Evolutionary conservation across 2,113 vertebrate genomes (phyloP), one percentile per base, ranked within the genome.

Genomic region (Phocoena phocoena): DNA sequence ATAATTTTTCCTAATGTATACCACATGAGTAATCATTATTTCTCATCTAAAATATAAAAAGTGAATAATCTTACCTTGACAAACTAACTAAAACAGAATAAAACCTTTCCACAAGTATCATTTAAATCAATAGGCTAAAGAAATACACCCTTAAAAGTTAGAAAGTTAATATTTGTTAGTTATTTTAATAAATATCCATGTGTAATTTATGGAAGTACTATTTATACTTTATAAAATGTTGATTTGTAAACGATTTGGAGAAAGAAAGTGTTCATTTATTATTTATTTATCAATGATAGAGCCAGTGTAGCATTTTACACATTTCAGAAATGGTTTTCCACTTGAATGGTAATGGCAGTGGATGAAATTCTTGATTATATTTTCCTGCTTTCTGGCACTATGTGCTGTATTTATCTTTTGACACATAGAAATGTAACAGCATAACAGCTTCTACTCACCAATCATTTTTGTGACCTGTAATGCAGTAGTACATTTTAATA

Each of bases 321-420:
- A 95, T 97, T 95, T 85, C 80, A 92, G 95, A 97, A 62, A 10
- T n/a, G 41, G 76, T 97, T 98, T 98, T 97, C 93, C 93, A 95
- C 93, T 97, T 97, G 74, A 97, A 84, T 94, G 7, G 44, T 92
- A 98, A 98, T 94, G 36, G 36, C 44, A 73, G 83, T 96, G 28
- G 93, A 96, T 88, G 44, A 97, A 98, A 98, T 97, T 97, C 74
- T 96, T 98, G 89, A 98, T 98, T 98, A 74, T 87, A 95, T 97
- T 98, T 98, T 93, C 88, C 93, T 97, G 67, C 33, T 97, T 98
- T 98, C 82, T 96, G 90, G 93, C 84, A 97, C 63, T 93, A 28
- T 65, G 33, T 92, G 96, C 68, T 93, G 38, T 84, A 81, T 98
- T 98, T 98, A 86, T 79, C 85, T 97, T 97, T 97, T 96, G 74